Percentiles rank a stretch among this genome's conserved stretches.
Evolutionary conservation across 37 sponge, comb jelly and placozoan genomes (phyloP).

Genomic region (Tethya wilhelma): DNA sequence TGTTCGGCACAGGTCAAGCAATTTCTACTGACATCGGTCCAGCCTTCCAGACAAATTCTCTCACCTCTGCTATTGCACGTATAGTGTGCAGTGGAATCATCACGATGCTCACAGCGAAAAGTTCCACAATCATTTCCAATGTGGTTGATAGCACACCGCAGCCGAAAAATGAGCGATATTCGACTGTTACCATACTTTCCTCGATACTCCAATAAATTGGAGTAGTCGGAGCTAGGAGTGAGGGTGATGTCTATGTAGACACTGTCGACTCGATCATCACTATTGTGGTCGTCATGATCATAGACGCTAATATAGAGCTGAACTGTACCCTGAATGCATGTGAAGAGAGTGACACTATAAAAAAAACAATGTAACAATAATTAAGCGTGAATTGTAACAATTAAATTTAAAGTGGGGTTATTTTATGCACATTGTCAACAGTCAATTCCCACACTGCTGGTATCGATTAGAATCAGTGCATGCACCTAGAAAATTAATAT

Average conservation of each 20-base stretch:
- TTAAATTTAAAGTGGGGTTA: too few relatives aligned
- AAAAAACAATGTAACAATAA: too few relatives aligned
- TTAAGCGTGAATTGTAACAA: too few relatives aligned
- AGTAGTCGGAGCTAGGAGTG: background rate
- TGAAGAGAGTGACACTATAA: too few relatives aligned
- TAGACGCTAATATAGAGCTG: background rate
- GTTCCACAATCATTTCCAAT: constrained; percentile 9
- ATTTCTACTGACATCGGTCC: constrained; percentile 6
- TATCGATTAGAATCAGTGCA: too few relatives aligned
- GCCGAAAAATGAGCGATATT: background rate
- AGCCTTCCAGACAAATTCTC: constrained; percentile 6
- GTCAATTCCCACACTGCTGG: too few relatives aligned
- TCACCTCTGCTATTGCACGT: constrained; percentile 11
- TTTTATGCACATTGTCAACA: too few relatives aligned
- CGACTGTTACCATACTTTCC: background rate
- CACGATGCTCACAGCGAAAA: constrained; percentile 4
- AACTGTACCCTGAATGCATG: background rate
- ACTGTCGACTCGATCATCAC: background rate
- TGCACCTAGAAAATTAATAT: too few relatives aligned
- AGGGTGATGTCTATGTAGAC: background rate
- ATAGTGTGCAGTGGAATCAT: constrained; percentile 18
- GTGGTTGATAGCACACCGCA: background rate
- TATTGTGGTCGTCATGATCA: background rate
- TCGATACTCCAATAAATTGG: background rate
- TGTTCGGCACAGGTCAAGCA: too few relatives aligned